Evolutionary conservation across 2,797 vertebrate genomes (phyloP).

Genomic region (Myotis daubentonii): DNA sequence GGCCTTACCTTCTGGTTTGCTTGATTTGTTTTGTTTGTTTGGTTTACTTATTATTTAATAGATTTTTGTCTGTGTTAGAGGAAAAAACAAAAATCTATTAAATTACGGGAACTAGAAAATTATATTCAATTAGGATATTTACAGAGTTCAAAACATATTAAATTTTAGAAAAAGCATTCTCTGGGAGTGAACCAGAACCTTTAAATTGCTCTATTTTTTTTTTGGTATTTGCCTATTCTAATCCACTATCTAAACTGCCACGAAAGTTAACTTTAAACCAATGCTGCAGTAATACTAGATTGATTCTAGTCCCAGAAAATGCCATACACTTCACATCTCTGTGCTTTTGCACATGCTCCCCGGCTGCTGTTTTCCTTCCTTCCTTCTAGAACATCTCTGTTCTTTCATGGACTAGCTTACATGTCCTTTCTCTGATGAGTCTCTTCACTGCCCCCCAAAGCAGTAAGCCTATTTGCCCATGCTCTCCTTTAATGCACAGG

Average conservation of each 20-base stretch:
- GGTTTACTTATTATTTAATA: slow-evolving; percentile 14
- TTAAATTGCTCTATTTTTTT: not conserved
- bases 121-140: not conserved
- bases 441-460: not conserved
- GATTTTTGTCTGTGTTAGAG: not conserved
- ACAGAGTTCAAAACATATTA: slow-evolving; percentile 6
- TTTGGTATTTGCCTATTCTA: not conserved
- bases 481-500: not conserved
- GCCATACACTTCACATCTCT: not conserved
- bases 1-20: not conserved
- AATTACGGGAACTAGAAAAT: slow-evolving; percentile 12
- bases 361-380: not conserved
- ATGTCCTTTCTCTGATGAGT: not conserved
- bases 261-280: not conserved
- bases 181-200: not conserved
- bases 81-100: slow-evolving; percentile 30
- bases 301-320: not conserved
- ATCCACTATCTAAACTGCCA: not conserved
- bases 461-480: not conserved
- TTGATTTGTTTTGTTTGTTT: not conserved
- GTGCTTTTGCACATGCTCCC: not conserved
- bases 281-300: no score
- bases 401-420: not conserved
- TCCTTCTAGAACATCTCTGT: slow-evolving; percentile 16
- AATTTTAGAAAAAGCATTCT: slow-evolving; percentile 10